phyloP scores from a whole-genome alignment of 2,888 invertebrate genomes.

The Suillia variegata region DNA sequence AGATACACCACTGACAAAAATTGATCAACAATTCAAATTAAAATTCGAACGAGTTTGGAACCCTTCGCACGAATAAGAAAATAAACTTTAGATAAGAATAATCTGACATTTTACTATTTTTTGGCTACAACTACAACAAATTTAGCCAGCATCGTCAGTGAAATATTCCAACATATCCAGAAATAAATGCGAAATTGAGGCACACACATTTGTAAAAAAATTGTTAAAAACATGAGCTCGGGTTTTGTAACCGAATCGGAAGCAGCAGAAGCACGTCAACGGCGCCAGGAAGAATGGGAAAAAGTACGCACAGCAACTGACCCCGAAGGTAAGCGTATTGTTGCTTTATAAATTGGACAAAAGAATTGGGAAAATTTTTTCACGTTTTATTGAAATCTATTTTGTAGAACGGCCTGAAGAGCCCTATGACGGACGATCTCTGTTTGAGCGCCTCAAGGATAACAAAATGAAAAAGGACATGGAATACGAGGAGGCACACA shows the following conservation, averaged over 20 bases:
- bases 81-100: no score
- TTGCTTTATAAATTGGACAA: no score
- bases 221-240: slow-evolving; percentile 77
- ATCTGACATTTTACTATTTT: no score
- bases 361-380: slow-evolving; percentile 5
- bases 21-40: no score
- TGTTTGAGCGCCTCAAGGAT: slow-evolving; percentile 92
- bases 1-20: no score
- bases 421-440: slow-evolving; percentile 77
- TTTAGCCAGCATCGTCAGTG: no score
- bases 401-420: slow-evolving; percentile 93
- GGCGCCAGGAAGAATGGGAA: slow-evolving; percentile 96
- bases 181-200: no score
- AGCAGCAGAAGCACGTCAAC: slow-evolving; percentile 77
- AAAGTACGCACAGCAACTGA: slow-evolving; percentile 89
- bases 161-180: no score
- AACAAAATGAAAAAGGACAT: slow-evolving; percentile 89
- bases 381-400: slow-evolving; percentile 18
- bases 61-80: no score
- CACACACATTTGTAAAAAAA: slow-evolving; percentile 3
- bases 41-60: no score
- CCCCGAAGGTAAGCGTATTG: slow-evolving; percentile 75
- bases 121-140: no score
- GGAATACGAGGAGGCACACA: slow-evolving; percentile 94
- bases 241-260: slow-evolving; percentile 91